phyloP scores from a whole-genome alignment of 2,797 vertebrate genomes.

The Myotis myotis region DNA sequence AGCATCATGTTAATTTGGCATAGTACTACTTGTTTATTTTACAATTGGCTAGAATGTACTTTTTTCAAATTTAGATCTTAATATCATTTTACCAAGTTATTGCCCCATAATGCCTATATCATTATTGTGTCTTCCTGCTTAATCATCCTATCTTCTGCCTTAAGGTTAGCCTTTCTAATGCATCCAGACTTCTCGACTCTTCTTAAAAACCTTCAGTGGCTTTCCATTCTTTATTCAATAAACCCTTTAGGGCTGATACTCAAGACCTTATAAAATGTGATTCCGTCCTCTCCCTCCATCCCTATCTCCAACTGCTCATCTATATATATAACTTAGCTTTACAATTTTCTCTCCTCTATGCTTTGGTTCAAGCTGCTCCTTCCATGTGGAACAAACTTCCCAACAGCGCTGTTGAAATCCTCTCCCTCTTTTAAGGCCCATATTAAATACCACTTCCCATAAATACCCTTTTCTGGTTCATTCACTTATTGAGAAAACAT shows the following conservation, averaged over 20 bases:
- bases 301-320: background rate
- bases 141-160: background rate
- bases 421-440: background rate
- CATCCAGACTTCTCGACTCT: background rate
- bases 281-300: background rate
- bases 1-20: background rate
- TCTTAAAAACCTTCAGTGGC: background rate
- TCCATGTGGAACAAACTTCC: background rate
- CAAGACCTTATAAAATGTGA: background rate
- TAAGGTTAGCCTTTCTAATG: background rate
- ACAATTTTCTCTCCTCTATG: background rate
- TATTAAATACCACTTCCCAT: constrained; percentile 5
- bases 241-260: background rate
- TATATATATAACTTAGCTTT: background rate
- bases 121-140: background rate
- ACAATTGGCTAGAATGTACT: background rate
- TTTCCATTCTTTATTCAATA: constrained; percentile 1
- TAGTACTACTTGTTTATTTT: background rate
- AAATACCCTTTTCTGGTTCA: background rate
- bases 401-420: constrained; percentile 9
- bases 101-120: background rate
- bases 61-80: constrained; percentile 30
- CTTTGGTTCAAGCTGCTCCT: background rate
- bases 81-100: constrained; percentile 30
- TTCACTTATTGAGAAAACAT: constrained; percentile 24